Evolutionary conservation across 2,888 invertebrate species (phyloP), one percentile per base, ranked within the genome.

Genomic region (Idaea dimidiata): DNA sequence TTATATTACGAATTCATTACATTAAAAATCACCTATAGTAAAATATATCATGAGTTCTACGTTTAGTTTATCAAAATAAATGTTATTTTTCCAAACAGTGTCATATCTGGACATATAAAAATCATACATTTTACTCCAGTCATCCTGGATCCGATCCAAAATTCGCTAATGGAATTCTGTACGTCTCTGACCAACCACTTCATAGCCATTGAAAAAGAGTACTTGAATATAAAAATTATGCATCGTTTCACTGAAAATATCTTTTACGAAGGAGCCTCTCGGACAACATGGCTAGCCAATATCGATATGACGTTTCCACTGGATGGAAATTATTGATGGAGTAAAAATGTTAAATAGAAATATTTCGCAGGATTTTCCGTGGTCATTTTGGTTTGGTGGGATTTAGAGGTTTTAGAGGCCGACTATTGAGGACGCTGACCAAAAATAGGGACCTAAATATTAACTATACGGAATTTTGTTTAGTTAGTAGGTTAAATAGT

Each of bases 151-250:
- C 68, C 33, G 72, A 80, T 87, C 90, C 90, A 91, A 88, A 83
- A 84, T 73, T 84, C 83, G 78, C 88, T 89, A 90, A 90, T 89
- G 87, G 87, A 88, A 82, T 84, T 84, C 80, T 69, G 86, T 82
- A 78, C 84, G 82, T 81, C 84, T 87, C 86, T 88, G 84, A 86
- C 88, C 84, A 75, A 78, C 71, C 83, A 79, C 87, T 88, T 82
- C 81, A 85, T 75, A 66, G 66, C 76, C 71, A 74, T 75, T 71
- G 67, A 69, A 73, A 71, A 76, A 81, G 80, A 73, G 77, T 77
- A 76, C 83, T 86, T 79, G 77, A 72, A 80, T 83, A 79, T 80
- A 81, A 88, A 88, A 88, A 87, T 84, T 83, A 86, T 87, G 82
- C 83, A 76, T 74, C 76, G 74, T 78, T 82, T 81, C 77, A 73